phyloP scores from a whole-genome alignment of 2,113 vertebrate species.

The Odocoileus hemionus region DNA sequence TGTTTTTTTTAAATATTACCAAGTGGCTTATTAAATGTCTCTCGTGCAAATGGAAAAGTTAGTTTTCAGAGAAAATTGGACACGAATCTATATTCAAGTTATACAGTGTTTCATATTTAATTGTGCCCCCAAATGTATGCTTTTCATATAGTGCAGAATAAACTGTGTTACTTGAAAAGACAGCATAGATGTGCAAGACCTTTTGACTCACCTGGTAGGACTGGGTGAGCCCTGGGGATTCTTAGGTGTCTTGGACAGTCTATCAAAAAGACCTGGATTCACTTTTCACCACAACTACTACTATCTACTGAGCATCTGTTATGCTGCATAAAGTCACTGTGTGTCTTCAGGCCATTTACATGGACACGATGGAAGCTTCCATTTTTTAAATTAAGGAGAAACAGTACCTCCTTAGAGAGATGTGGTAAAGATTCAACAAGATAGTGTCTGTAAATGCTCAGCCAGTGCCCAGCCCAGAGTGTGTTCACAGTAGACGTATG shows the following conservation, averaged over 20 bases:
- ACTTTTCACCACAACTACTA: conserved; percentile 1
- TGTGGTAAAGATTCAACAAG: background rate
- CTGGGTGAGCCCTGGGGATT: background rate
- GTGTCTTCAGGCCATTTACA: background rate
- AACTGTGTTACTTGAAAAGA: conserved; percentile 38
- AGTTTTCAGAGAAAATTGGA: conserved; percentile 19
- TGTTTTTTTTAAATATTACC: background rate
- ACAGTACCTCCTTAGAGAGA: background rate
- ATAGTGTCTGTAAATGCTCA: background rate
- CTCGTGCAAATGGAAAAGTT: conserved; percentile 31
- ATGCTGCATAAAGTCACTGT: background rate
- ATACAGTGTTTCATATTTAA: conserved; percentile 1
- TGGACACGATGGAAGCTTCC: background rate
- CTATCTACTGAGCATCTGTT: background rate
- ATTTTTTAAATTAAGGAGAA: conserved; percentile 7
- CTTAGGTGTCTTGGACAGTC: background rate
- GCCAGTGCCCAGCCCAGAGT: background rate
- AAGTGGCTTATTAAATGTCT: background rate
- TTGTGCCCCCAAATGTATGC: background rate
- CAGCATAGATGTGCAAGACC: background rate
- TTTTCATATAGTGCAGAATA: conserved; percentile 23
- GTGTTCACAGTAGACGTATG: background rate
- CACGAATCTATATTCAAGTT: background rate
- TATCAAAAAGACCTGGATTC: background rate
- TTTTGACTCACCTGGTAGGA: background rate